phyloP scores from a whole-genome alignment of 2,888 invertebrate species.

The Sminthurides aquaticus region DNA sequence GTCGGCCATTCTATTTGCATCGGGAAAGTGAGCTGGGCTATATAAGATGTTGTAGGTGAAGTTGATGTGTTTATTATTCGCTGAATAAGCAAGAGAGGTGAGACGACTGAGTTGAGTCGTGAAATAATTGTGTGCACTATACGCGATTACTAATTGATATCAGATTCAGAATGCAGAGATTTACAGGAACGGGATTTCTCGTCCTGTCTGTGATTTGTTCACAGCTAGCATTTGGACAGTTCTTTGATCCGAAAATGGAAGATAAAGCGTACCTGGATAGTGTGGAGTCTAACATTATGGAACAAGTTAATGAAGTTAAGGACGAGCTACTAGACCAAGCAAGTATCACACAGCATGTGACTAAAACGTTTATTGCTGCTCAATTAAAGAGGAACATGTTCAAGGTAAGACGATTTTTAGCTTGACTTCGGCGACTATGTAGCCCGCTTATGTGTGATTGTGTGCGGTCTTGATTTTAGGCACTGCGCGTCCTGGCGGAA shows the following conservation, averaged over 20 bases:
- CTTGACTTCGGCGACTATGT: too few species aligned
- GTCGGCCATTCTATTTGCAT: too few species aligned
- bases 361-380: slow-evolving; percentile 35
- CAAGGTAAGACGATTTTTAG: slow-evolving; percentile 23
- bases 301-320: slow-evolving; percentile 28
- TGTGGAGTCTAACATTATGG: slow-evolving; percentile 24
- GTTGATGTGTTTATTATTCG: too few species aligned
- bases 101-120: too few species aligned
- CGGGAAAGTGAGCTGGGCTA: too few species aligned
- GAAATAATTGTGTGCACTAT: too few species aligned
- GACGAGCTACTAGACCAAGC: slow-evolving; percentile 30
- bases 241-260: slow-evolving; percentile 32
- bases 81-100: too few species aligned
- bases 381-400: slow-evolving; percentile 40
- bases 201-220: neutral
- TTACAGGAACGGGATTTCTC: too few species aligned
- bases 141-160: too few species aligned
- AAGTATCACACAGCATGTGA: slow-evolving; percentile 28
- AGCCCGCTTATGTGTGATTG: too few species aligned
- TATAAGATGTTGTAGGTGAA: too few species aligned
- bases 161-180: too few species aligned
- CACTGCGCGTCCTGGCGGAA: slow-evolving; percentile 40
- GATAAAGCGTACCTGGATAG: slow-evolving; percentile 35
- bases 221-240: slow-evolving; percentile 14
- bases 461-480: slow-evolving; percentile 27